phyloP scores from a whole-genome alignment of 2,113 vertebrate species.

The Oryzias celebensis region DNA sequence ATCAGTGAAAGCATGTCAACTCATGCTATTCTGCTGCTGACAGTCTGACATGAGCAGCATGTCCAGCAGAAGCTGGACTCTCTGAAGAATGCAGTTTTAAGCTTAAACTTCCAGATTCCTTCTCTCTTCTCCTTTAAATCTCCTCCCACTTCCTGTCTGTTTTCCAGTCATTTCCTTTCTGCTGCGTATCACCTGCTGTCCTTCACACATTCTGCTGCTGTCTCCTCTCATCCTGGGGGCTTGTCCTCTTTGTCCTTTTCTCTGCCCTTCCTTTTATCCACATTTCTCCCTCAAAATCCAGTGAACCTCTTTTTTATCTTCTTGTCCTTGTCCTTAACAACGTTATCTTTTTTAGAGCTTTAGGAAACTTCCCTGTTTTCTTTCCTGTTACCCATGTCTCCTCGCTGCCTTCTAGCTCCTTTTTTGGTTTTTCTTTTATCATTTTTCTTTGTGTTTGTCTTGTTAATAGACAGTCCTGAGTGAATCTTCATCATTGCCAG shows the following conservation, averaged over 20 bases:
- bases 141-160: background rate
- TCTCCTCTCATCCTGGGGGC: background rate
- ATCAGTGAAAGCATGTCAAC: background rate
- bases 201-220: background rate
- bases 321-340: slow-evolving; percentile 6
- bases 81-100: background rate
- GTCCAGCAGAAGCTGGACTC: background rate
- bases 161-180: background rate
- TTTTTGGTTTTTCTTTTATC: background rate
- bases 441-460: slow-evolving; percentile 15
- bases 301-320: background rate
- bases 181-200: background rate
- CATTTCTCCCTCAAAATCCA: background rate
- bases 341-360: slow-evolving; percentile 13
- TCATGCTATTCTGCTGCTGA: background rate
- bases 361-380: background rate
- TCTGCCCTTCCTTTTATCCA: slow-evolving; percentile 4
- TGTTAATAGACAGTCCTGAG: background rate
- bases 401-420: slow-evolving; percentile 4
- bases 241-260: background rate
- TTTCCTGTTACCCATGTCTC: background rate
- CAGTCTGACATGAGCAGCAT: background rate
- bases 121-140: background rate
- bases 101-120: background rate
- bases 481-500: background rate